Percentiles rank a stretch among this genome's conserved stretches.
These are phyloP conservation scores for Macaca nemestrina DNA, from an alignment of 2,113 vertebrate genomes.

Conservation along the genomic window DNA sequence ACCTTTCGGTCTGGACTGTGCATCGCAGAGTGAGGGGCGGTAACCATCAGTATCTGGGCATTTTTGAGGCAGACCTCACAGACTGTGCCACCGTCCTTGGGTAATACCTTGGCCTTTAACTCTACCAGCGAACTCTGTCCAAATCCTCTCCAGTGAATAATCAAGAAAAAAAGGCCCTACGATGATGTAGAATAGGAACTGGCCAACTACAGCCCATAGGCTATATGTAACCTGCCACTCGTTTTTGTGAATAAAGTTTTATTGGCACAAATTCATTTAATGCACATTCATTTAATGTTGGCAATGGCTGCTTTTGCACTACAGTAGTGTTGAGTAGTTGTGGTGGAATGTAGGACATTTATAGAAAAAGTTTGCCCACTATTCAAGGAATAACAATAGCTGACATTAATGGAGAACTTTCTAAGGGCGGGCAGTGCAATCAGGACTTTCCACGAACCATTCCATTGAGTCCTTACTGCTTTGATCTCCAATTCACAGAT, in stretches of 20 bases:
- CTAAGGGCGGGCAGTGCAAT: neutral
- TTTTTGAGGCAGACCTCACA: neutral
- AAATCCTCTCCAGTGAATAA: neutral
- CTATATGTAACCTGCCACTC: neutral
- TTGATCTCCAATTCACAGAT: neutral
- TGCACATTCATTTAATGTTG: neutral
- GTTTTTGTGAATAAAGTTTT: constrained; percentile 29
- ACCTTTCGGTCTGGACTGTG: neutral
- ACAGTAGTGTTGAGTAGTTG: neutral
- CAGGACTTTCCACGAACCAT: fast-evolving
- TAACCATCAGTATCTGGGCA: neutral
- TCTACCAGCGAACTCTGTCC: neutral
- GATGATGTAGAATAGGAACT: neutral
- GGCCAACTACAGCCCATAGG: too few species aligned
- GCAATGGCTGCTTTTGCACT: neutral
- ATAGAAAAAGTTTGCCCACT: neutral
- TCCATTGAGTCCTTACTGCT: neutral
- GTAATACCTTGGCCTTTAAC: neutral
- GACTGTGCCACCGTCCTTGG: neutral
- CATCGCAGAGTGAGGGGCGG: neutral
- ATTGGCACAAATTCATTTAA: neutral
- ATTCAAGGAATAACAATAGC: neutral
- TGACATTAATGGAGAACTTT: neutral
- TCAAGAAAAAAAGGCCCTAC: neutral
- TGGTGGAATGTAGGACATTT: neutral